phyloP scores from a whole-genome alignment of 2,888 invertebrate species.

The Xestobium rufovillosum region DNA sequence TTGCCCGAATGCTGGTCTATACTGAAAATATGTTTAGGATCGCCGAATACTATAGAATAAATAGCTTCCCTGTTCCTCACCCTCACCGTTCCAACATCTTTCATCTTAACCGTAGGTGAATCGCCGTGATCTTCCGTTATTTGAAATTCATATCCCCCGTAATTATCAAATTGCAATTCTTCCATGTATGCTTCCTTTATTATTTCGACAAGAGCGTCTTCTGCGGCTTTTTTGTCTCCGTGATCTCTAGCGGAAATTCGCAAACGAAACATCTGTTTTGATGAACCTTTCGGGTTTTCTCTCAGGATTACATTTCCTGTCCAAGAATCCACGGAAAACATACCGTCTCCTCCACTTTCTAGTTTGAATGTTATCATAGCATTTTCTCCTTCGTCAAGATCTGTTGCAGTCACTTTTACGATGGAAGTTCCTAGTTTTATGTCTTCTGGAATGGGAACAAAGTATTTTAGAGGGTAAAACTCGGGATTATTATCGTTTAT shows the following conservation, averaged over 20 bases:
- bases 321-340: constrained; percentile 71
- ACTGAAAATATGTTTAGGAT: constrained; percentile 66
- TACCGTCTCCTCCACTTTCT: constrained; percentile 70
- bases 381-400: constrained; percentile 84
- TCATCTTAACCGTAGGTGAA: constrained; percentile 50
- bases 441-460: constrained; percentile 67
- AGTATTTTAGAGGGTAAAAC: constrained; percentile 86
- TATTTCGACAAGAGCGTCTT: constrained; percentile 75
- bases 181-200: constrained; percentile 65
- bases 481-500: constrained; percentile 88
- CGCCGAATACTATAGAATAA: constrained; percentile 76
- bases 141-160: constrained; percentile 73
- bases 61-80: constrained; percentile 46
- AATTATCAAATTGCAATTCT: constrained; percentile 66
- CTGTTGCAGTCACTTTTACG: constrained; percentile 70
- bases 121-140: constrained; percentile 74
- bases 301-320: constrained; percentile 68
- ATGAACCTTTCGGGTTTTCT: constrained; percentile 54
- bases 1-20: constrained; percentile 73
- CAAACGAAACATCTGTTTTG: constrained; percentile 64
- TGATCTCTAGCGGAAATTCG: constrained; percentile 74
- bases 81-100: constrained; percentile 72
- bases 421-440: constrained; percentile 56
- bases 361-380: constrained; percentile 71
- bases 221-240: constrained; percentile 63